Percentiles rank a stretch among this genome's conserved stretches.
Conservation (phyloP, 2,888 invertebrate species). For the Odontocerum albicorne region DNA sequence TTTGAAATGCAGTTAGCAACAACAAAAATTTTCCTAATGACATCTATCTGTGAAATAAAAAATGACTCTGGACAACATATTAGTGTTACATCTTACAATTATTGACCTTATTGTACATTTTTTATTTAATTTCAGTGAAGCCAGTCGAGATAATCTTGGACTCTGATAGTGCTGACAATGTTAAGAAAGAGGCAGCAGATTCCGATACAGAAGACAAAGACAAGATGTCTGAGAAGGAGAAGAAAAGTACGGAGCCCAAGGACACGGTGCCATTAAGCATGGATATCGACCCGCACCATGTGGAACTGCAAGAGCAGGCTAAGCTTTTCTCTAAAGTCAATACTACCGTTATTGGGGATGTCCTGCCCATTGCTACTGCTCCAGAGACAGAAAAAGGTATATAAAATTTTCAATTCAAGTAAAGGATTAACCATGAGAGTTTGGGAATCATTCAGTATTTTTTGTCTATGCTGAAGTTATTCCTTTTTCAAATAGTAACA, state of each 20-base stretch:
- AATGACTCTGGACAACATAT: too few species aligned
- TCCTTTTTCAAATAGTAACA: too few species aligned
- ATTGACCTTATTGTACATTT: neutral
- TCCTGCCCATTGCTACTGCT: constrained; percentile 36
- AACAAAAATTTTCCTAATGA: too few species aligned
- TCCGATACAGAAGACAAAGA: constrained; percentile 43
- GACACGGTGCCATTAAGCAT: constrained; percentile 53
- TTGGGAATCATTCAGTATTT: neutral
- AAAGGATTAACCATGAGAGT: neutral
- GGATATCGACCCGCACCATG: constrained; percentile 56
- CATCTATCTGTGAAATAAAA: too few species aligned
- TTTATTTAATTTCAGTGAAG: constrained; percentile 20
- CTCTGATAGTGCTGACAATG: constrained; percentile 20
- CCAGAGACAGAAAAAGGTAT: constrained; percentile 44
- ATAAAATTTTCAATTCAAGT: neutral
- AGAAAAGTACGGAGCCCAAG: constrained; percentile 45
- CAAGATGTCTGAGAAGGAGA: constrained; percentile 21
- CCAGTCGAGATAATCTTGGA: constrained; percentile 29
- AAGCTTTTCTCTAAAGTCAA: constrained; percentile 56
- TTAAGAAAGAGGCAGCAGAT: constrained; percentile 34
- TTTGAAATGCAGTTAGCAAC: too few species aligned
- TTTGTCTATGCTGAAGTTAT: neutral
- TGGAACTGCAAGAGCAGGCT: constrained; percentile 58
- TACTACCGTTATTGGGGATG: constrained; percentile 46
- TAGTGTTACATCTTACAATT: too few species aligned